Evolutionary conservation across 2,113 vertebrate genomes (phyloP).

Genomic region (Orientallactaga bullata): DNA sequence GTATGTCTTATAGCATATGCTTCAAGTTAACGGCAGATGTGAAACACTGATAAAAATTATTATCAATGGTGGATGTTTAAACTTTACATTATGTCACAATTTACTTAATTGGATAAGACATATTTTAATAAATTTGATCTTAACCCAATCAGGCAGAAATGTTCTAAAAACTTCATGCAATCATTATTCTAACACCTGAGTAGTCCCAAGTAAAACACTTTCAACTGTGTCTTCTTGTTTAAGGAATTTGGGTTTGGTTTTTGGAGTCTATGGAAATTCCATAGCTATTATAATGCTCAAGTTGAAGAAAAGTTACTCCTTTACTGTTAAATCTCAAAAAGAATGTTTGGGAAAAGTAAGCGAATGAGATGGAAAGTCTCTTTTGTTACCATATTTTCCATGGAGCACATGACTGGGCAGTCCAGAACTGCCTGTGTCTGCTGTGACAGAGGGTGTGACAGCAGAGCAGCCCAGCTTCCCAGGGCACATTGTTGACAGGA

Average conservation of each 20-base stretch:
- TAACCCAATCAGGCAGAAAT: conserved; percentile 87
- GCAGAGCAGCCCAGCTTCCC: too few species aligned
- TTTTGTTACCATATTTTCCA: neutral
- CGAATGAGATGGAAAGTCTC: neutral
- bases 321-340: conserved; percentile 42
- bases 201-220: conserved; percentile 70
- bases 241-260: conserved; percentile 59
- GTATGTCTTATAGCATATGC: conserved; percentile 83
- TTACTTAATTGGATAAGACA: conserved; percentile 85
- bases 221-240: conserved; percentile 70
- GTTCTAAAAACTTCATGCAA: conserved; percentile 80
- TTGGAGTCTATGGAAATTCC: conserved; percentile 14
- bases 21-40: conserved; percentile 87
- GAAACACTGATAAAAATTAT: conserved; percentile 86
- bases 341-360: neutral
- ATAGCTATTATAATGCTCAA: neutral
- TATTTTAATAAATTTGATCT: conserved; percentile 86
- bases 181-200: conserved; percentile 79
- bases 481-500: rapidly evolving
- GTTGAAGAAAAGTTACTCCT: conserved; percentile 22
- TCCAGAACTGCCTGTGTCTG: neutral
- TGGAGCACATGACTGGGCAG: neutral
- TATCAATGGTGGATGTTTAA: conserved; percentile 80
- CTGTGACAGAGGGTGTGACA: neutral
- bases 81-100: conserved; percentile 84